Evolutionary conservation across 1,140 invertebrate genomes (phyloP).

Genomic region (Ips typographus): DNA sequence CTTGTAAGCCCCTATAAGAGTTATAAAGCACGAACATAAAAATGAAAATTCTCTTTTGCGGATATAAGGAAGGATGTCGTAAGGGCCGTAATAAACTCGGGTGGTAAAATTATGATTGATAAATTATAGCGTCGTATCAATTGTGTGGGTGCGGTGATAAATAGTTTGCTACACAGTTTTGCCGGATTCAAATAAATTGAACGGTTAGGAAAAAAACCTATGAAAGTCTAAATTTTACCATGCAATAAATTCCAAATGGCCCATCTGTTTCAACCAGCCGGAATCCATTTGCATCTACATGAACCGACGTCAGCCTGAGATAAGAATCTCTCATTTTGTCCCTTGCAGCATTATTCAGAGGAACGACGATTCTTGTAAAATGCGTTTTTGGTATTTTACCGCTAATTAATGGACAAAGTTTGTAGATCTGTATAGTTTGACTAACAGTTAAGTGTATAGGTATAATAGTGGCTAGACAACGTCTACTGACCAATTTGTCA

Average conservation of each 20-base stretch:
- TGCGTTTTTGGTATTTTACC: no score
- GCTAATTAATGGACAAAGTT: no score
- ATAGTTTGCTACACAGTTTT: no score
- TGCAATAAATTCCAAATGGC: neutral
- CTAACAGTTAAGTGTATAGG: no score
- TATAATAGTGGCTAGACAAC: no score
- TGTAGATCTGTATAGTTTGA: no score
- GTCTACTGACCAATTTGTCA: no score
- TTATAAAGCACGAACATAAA: neutral
- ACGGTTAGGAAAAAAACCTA: no score
- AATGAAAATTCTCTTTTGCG: neutral
- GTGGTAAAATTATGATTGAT: conserved; percentile 3
- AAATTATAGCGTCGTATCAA: neutral
- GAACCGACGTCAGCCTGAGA: neutral
- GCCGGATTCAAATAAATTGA: no score
- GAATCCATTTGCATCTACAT: conserved; percentile 5
- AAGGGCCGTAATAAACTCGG: neutral
- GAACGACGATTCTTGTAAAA: no score
- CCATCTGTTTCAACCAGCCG: neutral
- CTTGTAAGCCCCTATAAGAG: neutral
- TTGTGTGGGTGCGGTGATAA: no score
- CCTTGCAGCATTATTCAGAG: neutral
- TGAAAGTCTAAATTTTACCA: no score
- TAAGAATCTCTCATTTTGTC: conserved; percentile 5
- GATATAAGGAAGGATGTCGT: neutral